Evolutionary conservation across 2,888 invertebrate genomes (phyloP).

Genomic region (Axea sp.): DNA sequence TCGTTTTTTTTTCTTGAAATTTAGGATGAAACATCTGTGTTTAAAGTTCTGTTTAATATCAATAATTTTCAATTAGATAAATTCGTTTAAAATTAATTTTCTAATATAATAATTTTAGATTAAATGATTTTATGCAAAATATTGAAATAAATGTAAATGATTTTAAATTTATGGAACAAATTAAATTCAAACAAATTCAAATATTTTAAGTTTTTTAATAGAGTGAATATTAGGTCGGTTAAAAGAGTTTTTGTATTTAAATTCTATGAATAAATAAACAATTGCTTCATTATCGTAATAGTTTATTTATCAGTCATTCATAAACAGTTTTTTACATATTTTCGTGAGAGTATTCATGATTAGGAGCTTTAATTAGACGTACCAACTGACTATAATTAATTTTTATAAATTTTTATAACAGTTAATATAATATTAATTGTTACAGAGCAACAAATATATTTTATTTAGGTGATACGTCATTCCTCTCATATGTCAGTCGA

Average conservation of each 20-base stretch:
- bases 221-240: too few species aligned
- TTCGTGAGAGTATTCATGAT: constrained; percentile 61
- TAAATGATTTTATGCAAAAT: too few species aligned
- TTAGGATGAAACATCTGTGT: too few species aligned
- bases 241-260: constrained; percentile 1
- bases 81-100: too few species aligned
- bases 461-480: constrained; percentile 42
- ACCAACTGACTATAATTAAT: constrained; percentile 74
- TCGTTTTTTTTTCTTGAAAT: too few species aligned
- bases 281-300: constrained; percentile 66
- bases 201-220: too few species aligned
- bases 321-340: constrained; percentile 72
- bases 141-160: too few species aligned
- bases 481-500: constrained; percentile 36
- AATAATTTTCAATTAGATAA: too few species aligned
- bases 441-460: constrained; percentile 65
- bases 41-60: too few species aligned
- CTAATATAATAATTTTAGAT: too few species aligned
- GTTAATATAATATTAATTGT: constrained; percentile 73
- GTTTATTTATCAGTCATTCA: constrained; percentile 71
- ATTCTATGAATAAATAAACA: constrained; percentile 16
- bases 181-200: too few species aligned
- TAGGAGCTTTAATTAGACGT: constrained; percentile 63
- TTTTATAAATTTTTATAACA: constrained; percentile 73
- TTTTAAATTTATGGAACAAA: too few species aligned